These are phyloP conservation scores for Tinea semifulvella DNA, from an alignment of 2,888 invertebrate genomes.

Conservation along the genomic window DNA sequence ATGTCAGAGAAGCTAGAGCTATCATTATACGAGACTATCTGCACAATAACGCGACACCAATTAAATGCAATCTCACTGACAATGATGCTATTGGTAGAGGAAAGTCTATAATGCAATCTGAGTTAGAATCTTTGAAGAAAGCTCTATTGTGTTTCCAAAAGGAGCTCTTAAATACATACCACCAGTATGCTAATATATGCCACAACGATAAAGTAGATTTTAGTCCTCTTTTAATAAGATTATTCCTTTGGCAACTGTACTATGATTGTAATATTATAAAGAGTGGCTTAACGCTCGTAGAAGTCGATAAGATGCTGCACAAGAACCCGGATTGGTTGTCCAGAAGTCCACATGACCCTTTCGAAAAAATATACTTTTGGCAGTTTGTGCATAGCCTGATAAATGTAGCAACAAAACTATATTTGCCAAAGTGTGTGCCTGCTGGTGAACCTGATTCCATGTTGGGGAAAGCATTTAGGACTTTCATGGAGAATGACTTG, in stretches of 20 bases:
- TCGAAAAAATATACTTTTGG: conserved; percentile 70
- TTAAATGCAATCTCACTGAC: conserved; percentile 18
- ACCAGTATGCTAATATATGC: conserved; percentile 57
- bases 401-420: conserved; percentile 54
- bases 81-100: conserved; percentile 9
- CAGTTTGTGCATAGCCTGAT: conserved; percentile 68
- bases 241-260: conserved; percentile 70
- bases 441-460: conserved; percentile 50
- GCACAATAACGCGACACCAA: conserved; percentile 32
- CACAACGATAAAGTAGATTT: conserved; percentile 40
- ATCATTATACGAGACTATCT: conserved; percentile 38
- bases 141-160: conserved; percentile 52
- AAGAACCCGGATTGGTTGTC: conserved; percentile 54
- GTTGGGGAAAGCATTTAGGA: conserved; percentile 57
- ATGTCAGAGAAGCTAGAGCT: conserved; percentile 31
- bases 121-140: conserved; percentile 51
- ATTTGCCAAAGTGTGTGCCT: conserved; percentile 40
- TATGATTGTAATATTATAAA: conserved; percentile 62
- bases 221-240: conserved; percentile 52
- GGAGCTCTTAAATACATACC: conserved; percentile 57
- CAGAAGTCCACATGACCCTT: conserved; percentile 57
- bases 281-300: conserved; percentile 54
- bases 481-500: conserved; percentile 58
- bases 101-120: conserved; percentile 38
- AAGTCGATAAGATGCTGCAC: conserved; percentile 58